phyloP scores from a whole-genome alignment of 2,888 invertebrate genomes.

The Pemphredon lugubris region DNA sequence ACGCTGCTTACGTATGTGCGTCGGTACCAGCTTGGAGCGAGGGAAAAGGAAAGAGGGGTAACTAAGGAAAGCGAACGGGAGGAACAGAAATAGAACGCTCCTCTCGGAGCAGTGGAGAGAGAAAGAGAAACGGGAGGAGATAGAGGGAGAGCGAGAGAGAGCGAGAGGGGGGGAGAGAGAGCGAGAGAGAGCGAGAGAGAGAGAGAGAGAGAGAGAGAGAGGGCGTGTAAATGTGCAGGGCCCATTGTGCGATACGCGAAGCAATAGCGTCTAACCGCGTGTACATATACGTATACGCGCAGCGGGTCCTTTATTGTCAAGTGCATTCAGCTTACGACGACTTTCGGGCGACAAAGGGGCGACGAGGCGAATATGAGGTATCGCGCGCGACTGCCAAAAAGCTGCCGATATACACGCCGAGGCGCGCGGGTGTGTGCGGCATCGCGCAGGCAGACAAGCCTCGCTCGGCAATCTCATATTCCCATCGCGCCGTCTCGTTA shows the following conservation, averaged over 20 bases:
- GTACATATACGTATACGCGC: constrained; percentile 30
- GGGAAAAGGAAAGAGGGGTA: not conserved
- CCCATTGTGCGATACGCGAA: constrained; percentile 42
- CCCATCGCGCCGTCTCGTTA: constrained; percentile 53
- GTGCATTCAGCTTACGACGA: constrained; percentile 62
- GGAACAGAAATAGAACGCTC: no score
- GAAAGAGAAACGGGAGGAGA: no score
- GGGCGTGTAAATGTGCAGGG: constrained; percentile 34
- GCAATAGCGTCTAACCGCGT: constrained; percentile 45
- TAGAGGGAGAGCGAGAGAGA: no score
- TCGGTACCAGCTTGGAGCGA: not conserved
- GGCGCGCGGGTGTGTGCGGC: constrained; percentile 12
- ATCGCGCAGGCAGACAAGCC: not conserved
- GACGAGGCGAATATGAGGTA: constrained; percentile 48
- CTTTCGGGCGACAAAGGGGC: constrained; percentile 57
- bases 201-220: not conserved
- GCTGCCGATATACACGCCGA: constrained; percentile 51
- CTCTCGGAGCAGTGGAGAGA: no score
- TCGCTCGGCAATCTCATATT: constrained; percentile 44
- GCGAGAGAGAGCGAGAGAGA: not conserved
- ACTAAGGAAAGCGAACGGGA: not conserved
- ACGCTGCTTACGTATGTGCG: not conserved
- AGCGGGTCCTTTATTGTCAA: constrained; percentile 62
- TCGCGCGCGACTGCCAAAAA: constrained; percentile 64
- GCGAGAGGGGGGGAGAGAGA: constrained; percentile 3